Evolutionary conservation across 2,888 invertebrate species (phyloP).

Genomic region (Scaptomyza reducta): DNA sequence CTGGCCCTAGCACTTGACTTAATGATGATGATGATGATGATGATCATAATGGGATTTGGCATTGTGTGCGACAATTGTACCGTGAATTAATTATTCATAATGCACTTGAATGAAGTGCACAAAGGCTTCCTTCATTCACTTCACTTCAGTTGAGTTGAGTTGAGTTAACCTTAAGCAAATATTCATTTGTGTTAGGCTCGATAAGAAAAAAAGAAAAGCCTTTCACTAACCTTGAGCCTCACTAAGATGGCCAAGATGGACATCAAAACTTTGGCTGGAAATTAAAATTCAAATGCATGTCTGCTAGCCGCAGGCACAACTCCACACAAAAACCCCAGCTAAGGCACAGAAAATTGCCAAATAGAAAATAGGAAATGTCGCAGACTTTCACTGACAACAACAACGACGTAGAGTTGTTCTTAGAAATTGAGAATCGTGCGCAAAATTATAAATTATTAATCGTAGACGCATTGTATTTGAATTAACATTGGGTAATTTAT

Average conservation of each 20-base stretch:
- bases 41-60: conserved; percentile 43
- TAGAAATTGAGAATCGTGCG: conserved; percentile 74
- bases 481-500: conserved; percentile 51
- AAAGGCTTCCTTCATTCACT: conserved; percentile 24
- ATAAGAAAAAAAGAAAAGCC: conserved; percentile 36
- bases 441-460: conserved; percentile 76
- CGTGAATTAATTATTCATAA: conserved; percentile 71
- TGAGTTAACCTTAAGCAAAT: conserved; percentile 33
- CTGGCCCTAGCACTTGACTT: conserved; percentile 51
- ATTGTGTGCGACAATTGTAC: conserved; percentile 57
- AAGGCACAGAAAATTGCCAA: conserved; percentile 18
- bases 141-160: too few relatives aligned
- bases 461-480: conserved; percentile 60
- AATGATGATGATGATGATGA: conserved; percentile 39
- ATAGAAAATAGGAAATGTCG: conserved; percentile 34
- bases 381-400: conserved; percentile 45
- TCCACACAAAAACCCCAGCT: conserved; percentile 32
- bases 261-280: conserved; percentile 30
- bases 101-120: conserved; percentile 54
- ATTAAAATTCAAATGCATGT: conserved; percentile 70
- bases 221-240: conserved; percentile 57
- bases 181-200: conserved; percentile 42
- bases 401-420: conserved; percentile 9
- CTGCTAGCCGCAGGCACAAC: conserved; percentile 59
- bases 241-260: conserved; percentile 13